Evolutionary conservation across 2,797 vertebrate genomes (phyloP), one percentile per base, ranked within the genome.

Genomic region (Melanogrammus aeglefinus): DNA sequence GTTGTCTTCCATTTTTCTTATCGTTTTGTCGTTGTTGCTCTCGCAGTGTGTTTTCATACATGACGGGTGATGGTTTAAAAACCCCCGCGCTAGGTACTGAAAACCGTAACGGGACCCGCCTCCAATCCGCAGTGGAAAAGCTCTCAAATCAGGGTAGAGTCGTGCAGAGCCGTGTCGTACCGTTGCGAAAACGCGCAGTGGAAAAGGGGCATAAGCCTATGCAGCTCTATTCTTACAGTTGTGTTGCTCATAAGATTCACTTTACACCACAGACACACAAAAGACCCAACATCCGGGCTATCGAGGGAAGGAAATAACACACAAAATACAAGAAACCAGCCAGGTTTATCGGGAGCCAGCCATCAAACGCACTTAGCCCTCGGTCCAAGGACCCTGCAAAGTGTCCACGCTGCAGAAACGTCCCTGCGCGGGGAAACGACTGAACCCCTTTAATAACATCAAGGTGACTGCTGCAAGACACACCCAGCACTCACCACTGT

Each of bases 391-490:
- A 69, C n/a, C 63, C 63, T 27, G 63, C n/a, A 12, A 69, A 69
- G 63, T 69, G 63, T 69, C 63, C n/a, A 69, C 63, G 24, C 63
- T 27, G 63, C 63, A 69, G 63, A 69, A 69, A 69, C n/a, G 57
- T 24, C 57, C 57, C 57, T 4, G 51, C 51, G 18, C 47, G 5
- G 47, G 18, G 21, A 24, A 24, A 24, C 16, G 57, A 7, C 57
- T 27, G 63, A 27, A 77, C 77, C 33, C n/a, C 83, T 76, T 63
- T 80, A 84, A 84, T 35, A 72, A 83, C 85, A 76, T 39, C 71
- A n/a, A 75, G 81, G 69, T 79, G 27, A 76, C 83, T 77, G 80
- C 83, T 75, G 79, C 77, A 80, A 84, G 82, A 78, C 88, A 85
- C 84, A 83, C 57, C 6, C 63, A 71, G 86, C 87, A 85, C 87